Conservation (phyloP, 35 echinoderm and acorn worm genomes). For the Amphiura filiformis region DNA sequence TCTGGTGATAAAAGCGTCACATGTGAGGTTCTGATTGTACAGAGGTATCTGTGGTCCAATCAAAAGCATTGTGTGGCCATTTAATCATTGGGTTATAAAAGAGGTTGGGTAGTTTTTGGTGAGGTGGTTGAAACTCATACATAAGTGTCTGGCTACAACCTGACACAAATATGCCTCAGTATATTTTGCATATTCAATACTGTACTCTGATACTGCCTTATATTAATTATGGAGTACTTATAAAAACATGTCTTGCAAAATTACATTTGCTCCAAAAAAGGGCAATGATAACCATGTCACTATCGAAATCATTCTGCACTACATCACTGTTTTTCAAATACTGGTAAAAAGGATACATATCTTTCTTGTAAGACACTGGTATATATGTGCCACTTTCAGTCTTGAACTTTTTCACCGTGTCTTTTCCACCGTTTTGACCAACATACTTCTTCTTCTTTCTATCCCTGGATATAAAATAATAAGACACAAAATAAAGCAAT, state of each 20-base stretch:
- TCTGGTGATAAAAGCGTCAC: too few species aligned
- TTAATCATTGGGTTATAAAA: too few species aligned
- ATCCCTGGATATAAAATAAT: conserved; percentile 50
- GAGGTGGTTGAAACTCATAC: too few species aligned
- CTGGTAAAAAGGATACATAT: conserved; percentile 61
- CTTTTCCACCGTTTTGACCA: too few species aligned
- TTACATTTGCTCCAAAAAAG: background rate
- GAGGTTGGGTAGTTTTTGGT: too few species aligned
- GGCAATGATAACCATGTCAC: background rate
- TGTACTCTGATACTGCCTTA: too few species aligned
- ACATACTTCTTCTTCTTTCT: conserved; percentile 83
- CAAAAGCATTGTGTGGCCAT: too few species aligned
- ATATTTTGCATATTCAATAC: background rate
- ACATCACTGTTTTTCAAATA: background rate
- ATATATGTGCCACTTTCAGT: conserved; percentile 94
- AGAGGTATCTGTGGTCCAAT: too few species aligned
- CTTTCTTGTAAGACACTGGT: conserved; percentile 87
- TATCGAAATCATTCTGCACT: background rate
- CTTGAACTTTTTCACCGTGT: conserved; percentile 75
- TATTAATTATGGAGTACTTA: background rate
- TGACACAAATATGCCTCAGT: too few species aligned
- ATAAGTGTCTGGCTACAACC: too few species aligned
- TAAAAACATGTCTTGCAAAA: background rate
- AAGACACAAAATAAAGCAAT: background rate
- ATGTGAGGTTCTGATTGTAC: too few species aligned